Evolutionary conservation across 2,888 invertebrate species (phyloP).

Genomic region (Sesia apiformis): DNA sequence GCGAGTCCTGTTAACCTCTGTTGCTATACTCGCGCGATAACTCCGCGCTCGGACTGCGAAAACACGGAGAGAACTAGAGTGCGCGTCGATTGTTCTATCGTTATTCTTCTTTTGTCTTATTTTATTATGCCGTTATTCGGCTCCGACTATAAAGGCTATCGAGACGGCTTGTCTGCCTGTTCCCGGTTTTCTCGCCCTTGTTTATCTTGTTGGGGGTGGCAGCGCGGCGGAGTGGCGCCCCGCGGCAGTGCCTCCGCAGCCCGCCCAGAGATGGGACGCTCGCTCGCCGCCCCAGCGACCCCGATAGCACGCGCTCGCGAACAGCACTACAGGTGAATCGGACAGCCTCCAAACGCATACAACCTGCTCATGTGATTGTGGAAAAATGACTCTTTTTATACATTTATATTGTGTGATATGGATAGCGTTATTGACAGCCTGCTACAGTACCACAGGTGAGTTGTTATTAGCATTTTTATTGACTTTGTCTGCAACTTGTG

Average conservation of each 20-base stretch:
- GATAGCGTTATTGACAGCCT: slow-evolving; percentile 52
- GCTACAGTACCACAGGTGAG: slow-evolving; percentile 60
- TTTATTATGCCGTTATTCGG: slow-evolving; percentile 57
- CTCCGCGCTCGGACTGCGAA: background rate
- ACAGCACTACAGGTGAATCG: slow-evolving; percentile 48
- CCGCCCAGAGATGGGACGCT: slow-evolving; percentile 61
- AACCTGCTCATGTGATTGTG: slow-evolving; percentile 34
- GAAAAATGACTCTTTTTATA: slow-evolving; percentile 70
- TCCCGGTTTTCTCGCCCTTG: slow-evolving; percentile 66
- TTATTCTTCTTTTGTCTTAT: slow-evolving; percentile 62
- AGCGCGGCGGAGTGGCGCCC: slow-evolving; percentile 38
- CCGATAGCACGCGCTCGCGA: slow-evolving; percentile 34
- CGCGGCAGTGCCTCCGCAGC: slow-evolving; percentile 55
- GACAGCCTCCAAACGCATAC: slow-evolving; percentile 10
- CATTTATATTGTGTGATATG: slow-evolving; percentile 67
- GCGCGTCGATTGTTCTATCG: slow-evolving; percentile 20
- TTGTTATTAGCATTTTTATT: slow-evolving; percentile 56
- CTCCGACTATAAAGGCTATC: slow-evolving; percentile 53
- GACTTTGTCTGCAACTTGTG: slow-evolving; percentile 35
- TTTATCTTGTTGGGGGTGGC: slow-evolving; percentile 64
- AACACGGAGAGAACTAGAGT: slow-evolving; percentile 1
- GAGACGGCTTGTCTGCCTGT: slow-evolving; percentile 72
- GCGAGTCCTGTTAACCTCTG: background rate
- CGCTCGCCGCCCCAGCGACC: slow-evolving; percentile 31
- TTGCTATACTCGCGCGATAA: slow-evolving; percentile 12